A percentile compares a stretch with the other conserved stretches of the same genome.
These are phyloP conservation scores for Rhabdomys dilectus DNA, from an alignment of 2,113 vertebrate genomes.

Conservation along the genomic window DNA sequence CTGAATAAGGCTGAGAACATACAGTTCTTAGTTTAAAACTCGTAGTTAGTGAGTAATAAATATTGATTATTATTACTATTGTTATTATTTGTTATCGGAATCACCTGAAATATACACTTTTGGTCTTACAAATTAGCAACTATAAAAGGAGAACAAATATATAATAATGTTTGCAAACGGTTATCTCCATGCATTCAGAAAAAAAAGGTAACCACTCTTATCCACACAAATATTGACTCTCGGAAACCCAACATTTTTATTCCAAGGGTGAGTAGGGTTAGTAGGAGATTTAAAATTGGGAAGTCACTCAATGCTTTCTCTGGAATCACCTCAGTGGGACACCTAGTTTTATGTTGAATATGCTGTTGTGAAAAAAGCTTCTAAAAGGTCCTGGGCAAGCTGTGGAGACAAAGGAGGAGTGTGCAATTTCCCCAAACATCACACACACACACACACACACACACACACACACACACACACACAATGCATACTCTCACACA, in stretches of 20 bases:
- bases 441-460: conserved; percentile 52
- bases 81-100: not conserved
- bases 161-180: not conserved
- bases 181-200: not conserved
- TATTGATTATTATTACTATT: not conserved
- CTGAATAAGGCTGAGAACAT: not conserved
- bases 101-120: conserved; percentile 45
- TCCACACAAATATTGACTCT: conserved; percentile 34
- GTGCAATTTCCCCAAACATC: conserved; percentile 63
- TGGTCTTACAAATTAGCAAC: not conserved
- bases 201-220: not conserved
- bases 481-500: conserved; percentile 58
- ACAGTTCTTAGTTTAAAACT: conserved; percentile 26
- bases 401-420: conserved; percentile 39
- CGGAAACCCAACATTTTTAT: conserved; percentile 47
- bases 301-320: not conserved
- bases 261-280: not conserved
- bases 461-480: no score
- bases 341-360: conserved; percentile 37
- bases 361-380: not conserved
- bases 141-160: not conserved
- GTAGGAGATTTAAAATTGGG: conserved; percentile 7
- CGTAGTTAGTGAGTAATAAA: not conserved
- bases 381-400: conserved; percentile 8
- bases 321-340: not conserved